A percentile compares a stretch with the other conserved stretches of the same genome.
Evolutionary conservation across 2,797 vertebrate genomes (phyloP).

Genomic region (Scleropages formosus): DNA sequence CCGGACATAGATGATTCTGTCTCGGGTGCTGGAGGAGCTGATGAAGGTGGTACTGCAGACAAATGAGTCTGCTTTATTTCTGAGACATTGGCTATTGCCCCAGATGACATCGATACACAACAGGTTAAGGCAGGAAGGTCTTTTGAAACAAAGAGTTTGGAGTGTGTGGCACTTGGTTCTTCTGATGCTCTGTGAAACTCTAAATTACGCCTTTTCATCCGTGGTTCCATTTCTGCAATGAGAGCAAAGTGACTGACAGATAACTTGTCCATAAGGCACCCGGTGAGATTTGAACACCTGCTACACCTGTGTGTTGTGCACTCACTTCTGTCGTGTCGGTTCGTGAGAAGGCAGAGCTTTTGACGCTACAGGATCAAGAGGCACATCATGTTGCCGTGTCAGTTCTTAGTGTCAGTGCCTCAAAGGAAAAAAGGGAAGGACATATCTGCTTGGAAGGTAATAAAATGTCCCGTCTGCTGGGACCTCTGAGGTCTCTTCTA

Average conservation of each 20-base stretch:
- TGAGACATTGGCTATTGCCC: slow-evolving; percentile 66
- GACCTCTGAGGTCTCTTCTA: slow-evolving; percentile 49
- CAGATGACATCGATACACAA: slow-evolving; percentile 68
- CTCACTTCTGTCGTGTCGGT: slow-evolving; percentile 24
- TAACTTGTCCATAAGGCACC: slow-evolving; percentile 23
- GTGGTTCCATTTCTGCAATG: slow-evolving; percentile 10
- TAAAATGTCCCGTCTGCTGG: slow-evolving; percentile 52
- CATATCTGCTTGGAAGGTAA: slow-evolving; percentile 84
- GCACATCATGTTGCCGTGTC: slow-evolving; percentile 68
- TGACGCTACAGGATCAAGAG: slow-evolving; percentile 56
- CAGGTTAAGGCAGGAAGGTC: slow-evolving; percentile 58
- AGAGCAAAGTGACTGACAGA: slow-evolving; percentile 27
- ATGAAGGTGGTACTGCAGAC: slow-evolving; percentile 41
- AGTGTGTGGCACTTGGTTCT: slow-evolving; percentile 40
- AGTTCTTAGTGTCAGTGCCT: slow-evolving; percentile 62
- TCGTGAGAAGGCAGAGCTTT: slow-evolving; percentile 39
- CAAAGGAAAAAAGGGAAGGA: slow-evolving; percentile 82
- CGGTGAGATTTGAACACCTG: slow-evolving; percentile 5
- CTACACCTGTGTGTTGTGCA: slow-evolving; percentile 28
- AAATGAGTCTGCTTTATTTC: slow-evolving; percentile 75
- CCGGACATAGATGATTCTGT: slow-evolving; percentile 38
- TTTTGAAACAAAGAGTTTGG: slow-evolving; percentile 40
- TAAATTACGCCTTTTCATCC: slow-evolving; percentile 29
- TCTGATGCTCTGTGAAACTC: slow-evolving; percentile 31
- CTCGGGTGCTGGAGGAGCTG: slow-evolving; percentile 22